These are phyloP conservation scores for Bagarius yarrelli DNA, from an alignment of 2,113 vertebrate genomes.

Conservation along the genomic window DNA sequence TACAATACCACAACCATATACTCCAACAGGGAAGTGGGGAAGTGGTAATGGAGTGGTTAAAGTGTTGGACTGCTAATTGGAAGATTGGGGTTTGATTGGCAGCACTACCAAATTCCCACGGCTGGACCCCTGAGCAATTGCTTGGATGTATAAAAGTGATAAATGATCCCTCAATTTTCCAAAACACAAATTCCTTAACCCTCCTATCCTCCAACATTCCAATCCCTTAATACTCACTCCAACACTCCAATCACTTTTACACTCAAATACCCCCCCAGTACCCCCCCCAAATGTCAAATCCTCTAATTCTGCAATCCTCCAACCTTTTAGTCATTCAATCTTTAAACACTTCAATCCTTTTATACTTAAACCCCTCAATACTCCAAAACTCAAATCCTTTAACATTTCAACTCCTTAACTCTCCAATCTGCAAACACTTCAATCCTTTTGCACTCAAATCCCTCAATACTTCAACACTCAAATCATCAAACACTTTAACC, in stretches of 20 bases:
- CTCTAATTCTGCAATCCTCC: background rate
- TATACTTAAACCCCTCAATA: background rate
- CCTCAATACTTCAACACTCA: background rate
- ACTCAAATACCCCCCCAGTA: background rate
- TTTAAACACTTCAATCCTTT: background rate
- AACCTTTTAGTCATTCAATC: background rate
- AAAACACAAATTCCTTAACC: background rate
- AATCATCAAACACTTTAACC: background rate
- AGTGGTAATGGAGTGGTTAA: no score
- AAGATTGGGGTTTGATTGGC: no score
- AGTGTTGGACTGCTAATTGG: no score
- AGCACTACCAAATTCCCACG: no score
- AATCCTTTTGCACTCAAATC: background rate
- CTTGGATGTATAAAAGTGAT: no score
- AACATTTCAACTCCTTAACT: accelerated
- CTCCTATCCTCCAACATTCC: background rate
- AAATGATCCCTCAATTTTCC: background rate
- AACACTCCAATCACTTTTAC: background rate
- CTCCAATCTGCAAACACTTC: background rate
- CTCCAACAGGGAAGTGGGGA: no score
- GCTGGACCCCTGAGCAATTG: no score
- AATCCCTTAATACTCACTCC: no score
- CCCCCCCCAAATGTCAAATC: background rate
- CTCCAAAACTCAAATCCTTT: background rate
- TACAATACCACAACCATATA: no score